Percentiles rank a stretch among this genome's conserved stretches.
phyloP scores from a whole-genome alignment of 2,113 vertebrate genomes.

The Euleptes europaea region DNA sequence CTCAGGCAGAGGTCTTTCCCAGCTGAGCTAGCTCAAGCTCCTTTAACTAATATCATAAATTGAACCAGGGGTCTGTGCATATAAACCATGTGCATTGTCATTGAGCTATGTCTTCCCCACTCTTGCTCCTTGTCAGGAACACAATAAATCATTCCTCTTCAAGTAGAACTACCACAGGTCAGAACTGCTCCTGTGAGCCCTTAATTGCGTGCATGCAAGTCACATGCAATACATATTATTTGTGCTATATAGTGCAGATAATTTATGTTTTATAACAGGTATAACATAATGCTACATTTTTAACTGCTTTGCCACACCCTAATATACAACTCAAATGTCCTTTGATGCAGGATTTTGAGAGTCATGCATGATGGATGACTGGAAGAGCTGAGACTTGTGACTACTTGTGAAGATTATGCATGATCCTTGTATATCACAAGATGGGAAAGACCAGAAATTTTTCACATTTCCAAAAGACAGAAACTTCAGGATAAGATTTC shows the following conservation, averaged over 20 bases:
- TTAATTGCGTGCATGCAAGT: neutral
- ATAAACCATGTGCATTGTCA: neutral
- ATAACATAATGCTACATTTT: neutral
- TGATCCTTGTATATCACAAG: neutral
- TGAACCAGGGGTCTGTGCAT: too few relatives aligned
- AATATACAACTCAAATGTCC: neutral
- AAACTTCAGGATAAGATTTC: neutral
- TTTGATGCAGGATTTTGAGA: neutral
- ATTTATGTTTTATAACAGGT: too few relatives aligned
- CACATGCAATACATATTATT: neutral
- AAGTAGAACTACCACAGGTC: neutral
- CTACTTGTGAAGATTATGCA: conserved; percentile 8
- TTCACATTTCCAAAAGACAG: conserved; percentile 24
- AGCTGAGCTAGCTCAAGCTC: too few relatives aligned
- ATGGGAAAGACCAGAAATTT: accelerated
- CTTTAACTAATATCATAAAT: too few relatives aligned
- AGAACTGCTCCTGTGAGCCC: too few relatives aligned
- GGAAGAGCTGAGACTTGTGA: neutral
- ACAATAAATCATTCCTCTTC: neutral
- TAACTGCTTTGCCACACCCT: neutral
- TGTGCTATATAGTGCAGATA: too few relatives aligned
- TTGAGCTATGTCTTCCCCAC: neutral
- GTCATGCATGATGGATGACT: neutral
- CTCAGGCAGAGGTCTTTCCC: too few relatives aligned
- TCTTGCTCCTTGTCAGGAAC: neutral